A percentile compares a stretch with the other conserved stretches of the same genome.
phyloP scores from a whole-genome alignment of 1,140 invertebrate genomes.

The Teleogryllus occipitalis region DNA sequence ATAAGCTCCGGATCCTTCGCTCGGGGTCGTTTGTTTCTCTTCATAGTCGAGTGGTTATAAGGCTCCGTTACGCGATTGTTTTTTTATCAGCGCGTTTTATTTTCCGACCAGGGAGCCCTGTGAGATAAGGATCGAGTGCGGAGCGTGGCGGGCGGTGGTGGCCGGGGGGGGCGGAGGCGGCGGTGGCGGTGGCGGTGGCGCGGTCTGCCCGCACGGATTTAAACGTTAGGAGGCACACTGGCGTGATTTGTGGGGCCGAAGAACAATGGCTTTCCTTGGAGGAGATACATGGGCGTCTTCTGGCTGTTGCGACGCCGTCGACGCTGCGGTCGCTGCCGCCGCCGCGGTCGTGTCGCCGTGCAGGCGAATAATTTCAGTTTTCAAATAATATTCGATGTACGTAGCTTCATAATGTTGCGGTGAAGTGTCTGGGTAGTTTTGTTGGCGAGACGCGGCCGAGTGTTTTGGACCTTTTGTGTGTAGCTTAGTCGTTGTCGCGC shows the following conservation, averaged over 20 bases:
- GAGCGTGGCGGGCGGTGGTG: background rate
- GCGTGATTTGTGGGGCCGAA: background rate
- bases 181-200: background rate
- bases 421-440: background rate
- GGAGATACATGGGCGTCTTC: background rate
- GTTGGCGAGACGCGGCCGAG: background rate
- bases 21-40: background rate
- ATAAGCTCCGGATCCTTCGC: background rate
- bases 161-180: too few relatives aligned
- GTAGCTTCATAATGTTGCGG: background rate
- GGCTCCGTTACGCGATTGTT: slow-evolving; percentile 3
- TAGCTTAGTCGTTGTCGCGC: too few relatives aligned
- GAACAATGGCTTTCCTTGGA: background rate
- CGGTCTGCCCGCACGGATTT: background rate
- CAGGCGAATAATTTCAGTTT: background rate
- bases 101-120: background rate
- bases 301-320: background rate
- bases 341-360: background rate
- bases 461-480: too few relatives aligned
- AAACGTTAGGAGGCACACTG: background rate
- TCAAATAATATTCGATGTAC: background rate
- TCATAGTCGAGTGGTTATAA: slow-evolving; percentile 4
- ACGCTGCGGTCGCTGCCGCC: too few relatives aligned
- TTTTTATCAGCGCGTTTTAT: slow-evolving; percentile 1
- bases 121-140: background rate